Evolutionary conservation across 2,888 invertebrate species (phyloP).

Genomic region (Epistrophe eligans): DNA sequence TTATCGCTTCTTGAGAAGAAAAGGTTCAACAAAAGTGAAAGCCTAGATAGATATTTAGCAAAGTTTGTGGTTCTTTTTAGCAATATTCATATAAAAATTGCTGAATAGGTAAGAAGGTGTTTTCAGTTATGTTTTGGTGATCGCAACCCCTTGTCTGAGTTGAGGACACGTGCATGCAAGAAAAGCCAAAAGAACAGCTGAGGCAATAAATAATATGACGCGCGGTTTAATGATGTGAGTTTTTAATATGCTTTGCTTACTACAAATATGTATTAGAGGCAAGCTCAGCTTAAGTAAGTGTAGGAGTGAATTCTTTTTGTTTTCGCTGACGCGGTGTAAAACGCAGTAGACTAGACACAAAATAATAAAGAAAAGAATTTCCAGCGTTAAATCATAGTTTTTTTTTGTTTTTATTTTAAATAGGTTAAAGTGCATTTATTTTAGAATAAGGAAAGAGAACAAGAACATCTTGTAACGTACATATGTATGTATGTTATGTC

Average conservation of each 20-base stretch:
- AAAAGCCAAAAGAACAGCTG: not conserved
- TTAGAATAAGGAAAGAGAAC: too few species aligned
- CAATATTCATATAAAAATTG: not conserved
- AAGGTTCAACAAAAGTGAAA: slow-evolving; percentile 60
- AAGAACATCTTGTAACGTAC: too few species aligned
- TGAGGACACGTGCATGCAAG: slow-evolving; percentile 2
- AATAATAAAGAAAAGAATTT: not conserved
- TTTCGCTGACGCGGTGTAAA: not conserved
- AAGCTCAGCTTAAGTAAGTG: slow-evolving; percentile 13
- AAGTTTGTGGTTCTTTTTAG: slow-evolving; percentile 10
- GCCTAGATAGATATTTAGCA: slow-evolving; percentile 19
- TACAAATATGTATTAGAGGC: too few species aligned
- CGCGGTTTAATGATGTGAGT: not conserved
- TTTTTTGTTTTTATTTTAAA: not conserved
- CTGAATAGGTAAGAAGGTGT: not conserved
- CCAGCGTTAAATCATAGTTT: not conserved
- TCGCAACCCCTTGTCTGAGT: slow-evolving; percentile 2
- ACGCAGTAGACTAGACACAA: not conserved
- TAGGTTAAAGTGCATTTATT: too few species aligned
- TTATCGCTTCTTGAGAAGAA: slow-evolving; percentile 21
- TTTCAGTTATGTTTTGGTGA: not conserved
- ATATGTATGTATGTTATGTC: not conserved
- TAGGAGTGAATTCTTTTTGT: slow-evolving; percentile 3
- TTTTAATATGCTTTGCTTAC: slow-evolving; percentile 3
- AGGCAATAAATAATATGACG: too few species aligned